A percentile compares a stretch with the other conserved stretches of the same genome.
phyloP scores from a whole-genome alignment of 1,140 invertebrate species.

The Wiebesia pumilae region DNA sequence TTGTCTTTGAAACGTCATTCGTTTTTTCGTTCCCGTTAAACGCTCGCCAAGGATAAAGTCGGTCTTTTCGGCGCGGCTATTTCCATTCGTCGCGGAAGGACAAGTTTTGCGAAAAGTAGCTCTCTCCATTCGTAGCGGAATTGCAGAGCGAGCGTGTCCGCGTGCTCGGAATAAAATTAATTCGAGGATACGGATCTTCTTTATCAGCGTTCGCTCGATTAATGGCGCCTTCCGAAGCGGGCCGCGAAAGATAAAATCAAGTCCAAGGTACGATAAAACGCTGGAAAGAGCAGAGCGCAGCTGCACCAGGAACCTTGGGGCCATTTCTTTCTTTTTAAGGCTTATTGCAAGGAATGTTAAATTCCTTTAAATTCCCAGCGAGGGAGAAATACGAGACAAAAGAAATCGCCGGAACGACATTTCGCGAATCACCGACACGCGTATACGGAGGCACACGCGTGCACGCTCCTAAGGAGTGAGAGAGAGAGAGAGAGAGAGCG shows the following conservation, averaged over 20 bases:
- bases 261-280: not conserved
- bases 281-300: not conserved
- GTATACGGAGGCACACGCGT: not conserved
- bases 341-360: no score
- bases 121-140: not conserved
- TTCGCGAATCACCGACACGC: not conserved
- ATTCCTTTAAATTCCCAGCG: not conserved
- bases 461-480: not conserved
- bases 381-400: not conserved
- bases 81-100: not conserved
- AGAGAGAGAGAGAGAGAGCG: not conserved
- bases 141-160: not conserved
- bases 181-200: not conserved
- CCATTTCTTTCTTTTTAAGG: not conserved
- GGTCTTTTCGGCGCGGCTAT: not conserved
- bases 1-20: not conserved
- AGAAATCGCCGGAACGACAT: not conserved
- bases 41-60: not conserved
- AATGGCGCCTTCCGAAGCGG: not conserved
- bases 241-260: not conserved
- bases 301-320: not conserved
- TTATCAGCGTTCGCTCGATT: not conserved
- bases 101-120: not conserved
- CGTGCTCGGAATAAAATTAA: not conserved
- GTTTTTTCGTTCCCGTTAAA: not conserved